Conservation (phyloP, 2,888 invertebrate species). For the Epirrhoe tristata region DNA sequence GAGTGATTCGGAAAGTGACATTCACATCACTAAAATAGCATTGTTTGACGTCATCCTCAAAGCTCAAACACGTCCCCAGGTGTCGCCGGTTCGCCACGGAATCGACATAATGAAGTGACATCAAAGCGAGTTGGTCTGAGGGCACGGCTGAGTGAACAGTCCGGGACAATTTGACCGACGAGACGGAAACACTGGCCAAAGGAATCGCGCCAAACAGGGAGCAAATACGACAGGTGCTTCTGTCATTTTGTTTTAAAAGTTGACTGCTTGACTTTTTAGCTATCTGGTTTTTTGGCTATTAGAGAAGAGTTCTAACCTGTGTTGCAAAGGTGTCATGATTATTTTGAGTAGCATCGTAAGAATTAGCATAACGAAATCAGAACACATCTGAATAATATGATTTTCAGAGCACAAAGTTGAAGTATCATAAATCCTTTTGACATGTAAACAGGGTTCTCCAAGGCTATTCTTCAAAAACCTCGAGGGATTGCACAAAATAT, state of each 20-base stretch:
- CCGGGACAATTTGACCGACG: slow-evolving; percentile 63
- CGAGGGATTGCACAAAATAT: slow-evolving; percentile 34
- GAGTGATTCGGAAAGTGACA: slow-evolving; percentile 10
- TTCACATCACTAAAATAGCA: slow-evolving; percentile 27
- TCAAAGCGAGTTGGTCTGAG: slow-evolving; percentile 60
- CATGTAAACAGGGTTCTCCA: slow-evolving; percentile 34
- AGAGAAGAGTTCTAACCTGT: too few species aligned
- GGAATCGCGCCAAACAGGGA: slow-evolving; percentile 49
- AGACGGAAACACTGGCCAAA: slow-evolving; percentile 58
- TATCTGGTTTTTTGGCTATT: neutral
- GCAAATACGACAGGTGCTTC: slow-evolving; percentile 47
- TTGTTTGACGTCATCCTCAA: slow-evolving; percentile 36
- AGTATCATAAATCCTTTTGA: slow-evolving; percentile 16
- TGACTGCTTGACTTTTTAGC: neutral
- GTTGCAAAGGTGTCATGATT: neutral
- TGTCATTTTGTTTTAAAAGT: slow-evolving; percentile 50
- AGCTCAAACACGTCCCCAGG: slow-evolving; percentile 53
- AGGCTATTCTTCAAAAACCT: slow-evolving; percentile 34
- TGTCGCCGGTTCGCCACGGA: slow-evolving; percentile 58
- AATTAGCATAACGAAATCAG: neutral
- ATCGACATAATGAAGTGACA: slow-evolving; percentile 67
- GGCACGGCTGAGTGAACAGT: slow-evolving; percentile 59
- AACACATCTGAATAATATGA: neutral
- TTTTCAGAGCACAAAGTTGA: neutral
- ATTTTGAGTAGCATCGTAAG: neutral